Conservation (phyloP, 2,797 vertebrate species). For the Siniperca obscura region DNA sequence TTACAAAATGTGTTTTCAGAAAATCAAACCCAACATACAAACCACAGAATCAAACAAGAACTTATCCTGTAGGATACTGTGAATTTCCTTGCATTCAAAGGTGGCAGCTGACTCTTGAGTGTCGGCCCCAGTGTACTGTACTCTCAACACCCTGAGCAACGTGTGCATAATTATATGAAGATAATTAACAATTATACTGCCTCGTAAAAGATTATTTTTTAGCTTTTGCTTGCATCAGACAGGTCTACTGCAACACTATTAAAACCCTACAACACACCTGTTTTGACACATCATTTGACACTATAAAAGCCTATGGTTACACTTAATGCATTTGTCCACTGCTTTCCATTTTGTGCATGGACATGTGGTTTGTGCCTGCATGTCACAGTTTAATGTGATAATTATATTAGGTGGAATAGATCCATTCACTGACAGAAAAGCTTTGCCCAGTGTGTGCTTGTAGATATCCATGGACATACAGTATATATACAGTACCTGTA, state of each 20-base stretch:
- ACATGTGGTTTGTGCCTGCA: slow-evolving; percentile 13
- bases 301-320: neutral
- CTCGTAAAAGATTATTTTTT: slow-evolving; percentile 34
- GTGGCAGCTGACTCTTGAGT: slow-evolving; percentile 20
- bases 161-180: slow-evolving; percentile 22
- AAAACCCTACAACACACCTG: neutral
- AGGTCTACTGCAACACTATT: neutral
- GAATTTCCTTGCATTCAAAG: neutral
- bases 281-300: neutral
- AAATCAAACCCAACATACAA: neutral
- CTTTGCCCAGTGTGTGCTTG: neutral
- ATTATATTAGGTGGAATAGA: slow-evolving; percentile 14
- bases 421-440: neutral
- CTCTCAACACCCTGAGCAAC: slow-evolving; percentile 42
- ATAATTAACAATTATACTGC: slow-evolving; percentile 38
- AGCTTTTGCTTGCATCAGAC: slow-evolving; percentile 5
- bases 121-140: neutral
- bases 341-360: neutral
- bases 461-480: neutral
- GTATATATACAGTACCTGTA: neutral
- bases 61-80: neutral
- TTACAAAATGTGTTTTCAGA: neutral
- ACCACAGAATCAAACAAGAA: neutral
- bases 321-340: neutral
- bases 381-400: neutral